Conservation (phyloP, 2,113 vertebrate species). For the Euleptes europaea region DNA sequence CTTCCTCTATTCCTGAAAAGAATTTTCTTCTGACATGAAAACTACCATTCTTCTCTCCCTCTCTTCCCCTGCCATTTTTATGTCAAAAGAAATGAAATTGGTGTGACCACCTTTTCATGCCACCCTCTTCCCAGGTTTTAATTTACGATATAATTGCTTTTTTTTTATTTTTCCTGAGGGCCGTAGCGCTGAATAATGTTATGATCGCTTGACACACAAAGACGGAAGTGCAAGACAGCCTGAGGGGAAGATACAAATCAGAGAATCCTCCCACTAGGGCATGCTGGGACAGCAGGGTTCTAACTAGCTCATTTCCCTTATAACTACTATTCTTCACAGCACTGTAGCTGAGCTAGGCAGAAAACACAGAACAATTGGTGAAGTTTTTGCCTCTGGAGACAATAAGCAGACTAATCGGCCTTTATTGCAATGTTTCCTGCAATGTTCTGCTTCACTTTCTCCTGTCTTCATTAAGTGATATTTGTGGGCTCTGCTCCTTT, state of each 20-base stretch:
- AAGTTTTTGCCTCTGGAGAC: conserved; percentile 3
- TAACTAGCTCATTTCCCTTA: not conserved
- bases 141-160: conserved; percentile 21
- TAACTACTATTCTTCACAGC: not conserved
- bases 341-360: not conserved
- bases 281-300: conserved; percentile 9
- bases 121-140: not conserved
- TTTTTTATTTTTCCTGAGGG: not conserved
- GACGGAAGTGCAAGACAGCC: not conserved
- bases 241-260: conserved; percentile 20
- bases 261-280: conserved; percentile 18
- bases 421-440: conserved; percentile 9
- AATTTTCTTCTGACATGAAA: not conserved
- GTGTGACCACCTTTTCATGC: not conserved
- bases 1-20: not conserved
- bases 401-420: not conserved
- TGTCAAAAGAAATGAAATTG: not conserved
- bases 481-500: not conserved
- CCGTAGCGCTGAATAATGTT: conserved; percentile 42
- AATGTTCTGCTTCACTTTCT: not conserved
- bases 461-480: conserved; percentile 1
- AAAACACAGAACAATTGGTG: not conserved
- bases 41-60: not conserved
- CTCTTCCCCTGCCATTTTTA: not conserved
- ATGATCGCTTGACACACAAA: conserved; percentile 27